Evolutionary conservation across 2,888 invertebrate species (phyloP).

Genomic region (Megamerina dolium): DNA sequence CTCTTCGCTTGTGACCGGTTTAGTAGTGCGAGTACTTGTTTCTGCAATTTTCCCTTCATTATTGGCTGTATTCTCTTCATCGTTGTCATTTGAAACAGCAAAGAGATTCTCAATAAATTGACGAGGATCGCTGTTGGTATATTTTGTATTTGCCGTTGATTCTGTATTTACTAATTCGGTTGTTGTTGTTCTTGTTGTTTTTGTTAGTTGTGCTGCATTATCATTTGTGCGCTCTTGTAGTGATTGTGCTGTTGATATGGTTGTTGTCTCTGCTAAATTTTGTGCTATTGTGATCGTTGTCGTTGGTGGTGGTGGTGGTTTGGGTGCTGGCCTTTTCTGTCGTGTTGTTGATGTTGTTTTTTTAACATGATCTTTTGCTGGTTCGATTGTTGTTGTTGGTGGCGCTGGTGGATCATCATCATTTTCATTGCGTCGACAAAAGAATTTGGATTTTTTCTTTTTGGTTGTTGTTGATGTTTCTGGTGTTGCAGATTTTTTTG

Average conservation of each 20-base stretch:
- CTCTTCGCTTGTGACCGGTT: neutral
- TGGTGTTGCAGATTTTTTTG: slow-evolving; percentile 16
- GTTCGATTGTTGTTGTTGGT: slow-evolving; percentile 10
- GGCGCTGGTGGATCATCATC: slow-evolving; percentile 6
- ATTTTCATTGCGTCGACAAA: slow-evolving; percentile 15
- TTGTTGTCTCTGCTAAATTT: slow-evolving; percentile 13
- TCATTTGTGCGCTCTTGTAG: slow-evolving; percentile 3
- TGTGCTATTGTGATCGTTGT: too few species aligned
- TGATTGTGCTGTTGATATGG: neutral
- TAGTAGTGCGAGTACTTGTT: too few species aligned
- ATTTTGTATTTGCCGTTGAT: slow-evolving; percentile 10
- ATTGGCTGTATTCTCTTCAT: too few species aligned
- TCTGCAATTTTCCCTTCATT: too few species aligned
- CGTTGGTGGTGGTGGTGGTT: too few species aligned
- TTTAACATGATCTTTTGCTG: slow-evolving; percentile 1
- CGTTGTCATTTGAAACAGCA: too few species aligned
- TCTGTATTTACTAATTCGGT: neutral
- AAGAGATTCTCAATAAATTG: slow-evolving; percentile 29
- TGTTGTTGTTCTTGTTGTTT: slow-evolving; percentile 3
- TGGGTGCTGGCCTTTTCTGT: slow-evolving; percentile 27
- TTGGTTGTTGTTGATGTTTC: too few species aligned
- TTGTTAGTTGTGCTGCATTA: neutral
- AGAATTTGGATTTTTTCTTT: slow-evolving; percentile 24
- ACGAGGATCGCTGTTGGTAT: too few species aligned
- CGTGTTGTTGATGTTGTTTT: slow-evolving; percentile 7